These are phyloP conservation scores for Sialis fuliginosa DNA, from an alignment of 2,888 invertebrate genomes.

Conservation along the genomic window DNA sequence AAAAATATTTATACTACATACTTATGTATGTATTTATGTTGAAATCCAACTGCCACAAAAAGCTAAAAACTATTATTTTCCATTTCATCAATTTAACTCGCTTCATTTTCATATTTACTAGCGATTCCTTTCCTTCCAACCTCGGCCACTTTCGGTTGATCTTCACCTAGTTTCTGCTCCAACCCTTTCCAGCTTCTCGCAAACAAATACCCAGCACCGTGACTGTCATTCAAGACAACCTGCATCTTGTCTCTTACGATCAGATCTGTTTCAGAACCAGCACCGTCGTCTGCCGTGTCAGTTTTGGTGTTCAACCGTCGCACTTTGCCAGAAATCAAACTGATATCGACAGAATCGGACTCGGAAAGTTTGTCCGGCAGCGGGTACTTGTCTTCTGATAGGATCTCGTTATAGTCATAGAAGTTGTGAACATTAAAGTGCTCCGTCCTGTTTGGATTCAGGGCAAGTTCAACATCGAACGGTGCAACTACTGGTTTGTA, in stretches of 20 bases:
- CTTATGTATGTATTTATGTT: too few species aligned
- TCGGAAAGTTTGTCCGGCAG: slow-evolving; percentile 24
- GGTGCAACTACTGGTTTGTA: slow-evolving; percentile 82
- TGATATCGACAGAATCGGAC: slow-evolving; percentile 35
- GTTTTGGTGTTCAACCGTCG: slow-evolving; percentile 26
- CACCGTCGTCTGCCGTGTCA: slow-evolving; percentile 17
- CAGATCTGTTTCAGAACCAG: slow-evolving; percentile 11
- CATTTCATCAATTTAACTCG: slow-evolving; percentile 11
- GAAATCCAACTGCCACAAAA: too few species aligned
- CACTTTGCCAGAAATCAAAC: slow-evolving; percentile 56
- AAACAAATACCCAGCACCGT: slow-evolving; percentile 44
- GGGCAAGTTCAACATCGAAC: slow-evolving; percentile 76
- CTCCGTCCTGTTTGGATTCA: slow-evolving; percentile 36
- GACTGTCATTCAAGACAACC: slow-evolving; percentile 30
- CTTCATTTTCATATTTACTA: slow-evolving; percentile 43
- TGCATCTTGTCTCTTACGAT: slow-evolving; percentile 25
- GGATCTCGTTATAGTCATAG: slow-evolving; percentile 54
- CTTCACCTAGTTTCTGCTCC: slow-evolving; percentile 61
- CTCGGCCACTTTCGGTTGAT: slow-evolving; percentile 44
- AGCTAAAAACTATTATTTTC: too few species aligned
- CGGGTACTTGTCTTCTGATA: slow-evolving; percentile 34
- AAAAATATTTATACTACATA: too few species aligned
- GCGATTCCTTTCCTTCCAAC: slow-evolving; percentile 66
- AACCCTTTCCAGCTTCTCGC: slow-evolving; percentile 71
- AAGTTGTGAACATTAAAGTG: slow-evolving; percentile 23